Base-by-base conservation (phyloP, 53 echinoderm and acorn worm species). In the Temnopleurus reevesii region DNA sequence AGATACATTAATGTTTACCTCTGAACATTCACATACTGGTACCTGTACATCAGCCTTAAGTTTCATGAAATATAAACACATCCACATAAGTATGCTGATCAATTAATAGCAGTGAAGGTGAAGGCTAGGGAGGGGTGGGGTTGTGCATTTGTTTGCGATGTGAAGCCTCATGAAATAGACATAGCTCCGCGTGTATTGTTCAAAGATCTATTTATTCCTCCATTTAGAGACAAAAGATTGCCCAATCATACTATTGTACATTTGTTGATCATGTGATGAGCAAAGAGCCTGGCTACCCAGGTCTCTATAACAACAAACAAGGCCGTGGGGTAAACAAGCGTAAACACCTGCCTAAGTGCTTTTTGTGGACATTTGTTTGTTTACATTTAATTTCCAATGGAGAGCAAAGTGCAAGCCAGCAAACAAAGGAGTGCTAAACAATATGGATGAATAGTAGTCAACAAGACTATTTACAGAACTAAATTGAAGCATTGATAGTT, bases 271-370 rank as follows among this genome's bases (percentile, higher is more conserved):
- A 71, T 71, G 71, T 71, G 71, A 71, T 71, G 19, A 15, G 71
- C 7, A n/a, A 19, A 34, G n/a, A 12, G 31, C 63, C 0, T 12
- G 31, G 63, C 8, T 49, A 41, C 49, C 47, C 49, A 79, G 49
- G 47, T 79, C 79, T 79, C 79, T 79, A 79, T 79, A 79, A 79
- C 79, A 79, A 79, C 79, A 85, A 85, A 60, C 46, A 85, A 85
- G 85, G 60, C 41, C 85, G 45, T 36, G 85, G 60, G 85, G 61
- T 85, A 85, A 85, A 85, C 85, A 85, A 27, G 15, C 27, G 85
- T 85, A 85, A 85, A 85, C 85, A 85, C 35, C 59, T 59, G 85
- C 59, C 85, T 60, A 85, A 85, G 85, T 85, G 85, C 85, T 85
- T 85, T 85, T 85, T 85, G 59, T 83, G 46, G 30, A 83, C 83